Conservation (phyloP, 2,113 vertebrate species). For the Castor canadensis region DNA sequence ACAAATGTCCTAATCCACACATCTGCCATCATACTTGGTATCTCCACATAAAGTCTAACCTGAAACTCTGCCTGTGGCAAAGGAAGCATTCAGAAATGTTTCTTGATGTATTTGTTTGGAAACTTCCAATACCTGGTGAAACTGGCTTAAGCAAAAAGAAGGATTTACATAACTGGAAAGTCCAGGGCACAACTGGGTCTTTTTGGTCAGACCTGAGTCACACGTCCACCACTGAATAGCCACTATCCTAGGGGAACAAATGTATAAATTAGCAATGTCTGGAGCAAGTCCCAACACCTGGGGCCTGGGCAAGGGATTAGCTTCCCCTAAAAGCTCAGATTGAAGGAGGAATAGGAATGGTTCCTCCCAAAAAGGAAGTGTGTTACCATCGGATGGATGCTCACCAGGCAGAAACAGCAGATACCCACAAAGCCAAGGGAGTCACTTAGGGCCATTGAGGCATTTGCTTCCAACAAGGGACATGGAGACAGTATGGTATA, state of each 20-base stretch:
- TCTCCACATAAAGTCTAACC: background rate
- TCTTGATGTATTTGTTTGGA: background rate
- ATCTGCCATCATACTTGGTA: background rate
- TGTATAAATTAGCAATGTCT: background rate
- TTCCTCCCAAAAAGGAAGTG: background rate
- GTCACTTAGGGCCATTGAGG: background rate
- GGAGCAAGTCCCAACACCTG: background rate
- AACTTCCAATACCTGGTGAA: background rate
- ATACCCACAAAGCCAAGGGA: background rate
- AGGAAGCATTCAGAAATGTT: conserved; percentile 18
- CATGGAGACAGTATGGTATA: background rate
- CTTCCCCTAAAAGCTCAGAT: background rate
- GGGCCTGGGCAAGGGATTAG: background rate
- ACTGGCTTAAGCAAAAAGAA: background rate
- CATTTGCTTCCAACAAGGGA: background rate
- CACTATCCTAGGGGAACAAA: background rate
- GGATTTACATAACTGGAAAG: background rate
- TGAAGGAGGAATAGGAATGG: background rate
- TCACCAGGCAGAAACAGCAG: background rate
- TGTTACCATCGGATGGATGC: background rate
- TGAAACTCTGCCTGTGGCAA: background rate
- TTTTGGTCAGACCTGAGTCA: background rate
- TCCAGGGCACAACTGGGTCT: background rate
- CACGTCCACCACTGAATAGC: background rate
- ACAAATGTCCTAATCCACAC: background rate